A percentile compares a stretch with the other conserved stretches of the same genome.
These are phyloP conservation scores for Gadus macrocephalus DNA, from an alignment of 2,113 vertebrate species.

Conservation along the genomic window DNA sequence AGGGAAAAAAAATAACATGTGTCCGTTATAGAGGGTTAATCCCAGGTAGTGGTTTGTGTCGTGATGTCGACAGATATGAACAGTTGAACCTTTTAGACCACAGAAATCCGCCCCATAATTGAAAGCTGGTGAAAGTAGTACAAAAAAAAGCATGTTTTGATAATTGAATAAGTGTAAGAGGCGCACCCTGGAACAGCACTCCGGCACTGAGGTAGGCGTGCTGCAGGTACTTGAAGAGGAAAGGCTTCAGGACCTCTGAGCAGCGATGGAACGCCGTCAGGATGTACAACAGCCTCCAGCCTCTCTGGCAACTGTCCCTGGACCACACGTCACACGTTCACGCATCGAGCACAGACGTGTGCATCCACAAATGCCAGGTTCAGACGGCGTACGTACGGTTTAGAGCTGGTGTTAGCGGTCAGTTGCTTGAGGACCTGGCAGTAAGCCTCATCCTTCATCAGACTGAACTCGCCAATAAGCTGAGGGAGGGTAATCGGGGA, in stretches of 20 bases:
- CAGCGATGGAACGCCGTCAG: slow-evolving; percentile 84
- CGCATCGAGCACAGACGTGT: no score
- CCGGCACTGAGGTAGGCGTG: slow-evolving; percentile 72
- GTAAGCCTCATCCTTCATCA: slow-evolving; percentile 90
- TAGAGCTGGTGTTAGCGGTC: slow-evolving; percentile 88
- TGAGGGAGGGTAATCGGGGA: slow-evolving; percentile 46
- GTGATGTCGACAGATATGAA: no score
- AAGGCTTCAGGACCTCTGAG: slow-evolving; percentile 85
- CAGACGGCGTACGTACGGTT: slow-evolving; percentile 74
- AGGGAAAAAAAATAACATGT: no score
- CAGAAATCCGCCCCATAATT: not conserved
- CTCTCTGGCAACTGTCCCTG: slow-evolving; percentile 92
- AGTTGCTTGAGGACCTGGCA: slow-evolving; percentile 95
- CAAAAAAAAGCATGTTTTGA: not conserved
- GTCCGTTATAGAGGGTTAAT: no score
- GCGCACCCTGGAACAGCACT: slow-evolving; percentile 84
- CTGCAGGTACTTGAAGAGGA: slow-evolving; percentile 80
- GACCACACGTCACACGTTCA: slow-evolving; percentile 4
- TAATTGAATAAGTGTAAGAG: not conserved
- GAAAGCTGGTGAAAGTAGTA: not conserved
- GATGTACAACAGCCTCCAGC: slow-evolving; percentile 93
- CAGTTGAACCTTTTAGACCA: not conserved
- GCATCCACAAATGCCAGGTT: not conserved
- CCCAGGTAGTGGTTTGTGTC: no score
- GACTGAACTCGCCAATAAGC: slow-evolving; percentile 83